Conservation (phyloP, 2,797 vertebrate genomes). For the Falco columbarius region DNA sequence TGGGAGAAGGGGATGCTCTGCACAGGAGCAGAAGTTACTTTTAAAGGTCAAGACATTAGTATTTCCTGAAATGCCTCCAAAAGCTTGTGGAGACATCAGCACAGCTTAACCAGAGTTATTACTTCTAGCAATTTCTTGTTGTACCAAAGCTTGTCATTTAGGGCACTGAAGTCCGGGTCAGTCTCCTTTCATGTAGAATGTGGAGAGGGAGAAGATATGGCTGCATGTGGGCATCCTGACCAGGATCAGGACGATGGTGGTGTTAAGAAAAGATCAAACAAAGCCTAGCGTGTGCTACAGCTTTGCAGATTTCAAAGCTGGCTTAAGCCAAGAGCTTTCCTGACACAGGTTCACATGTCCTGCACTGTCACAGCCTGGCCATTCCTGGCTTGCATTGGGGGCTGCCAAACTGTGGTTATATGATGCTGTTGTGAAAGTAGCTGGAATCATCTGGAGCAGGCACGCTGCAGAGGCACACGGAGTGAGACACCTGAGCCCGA, state of each 20-base stretch:
- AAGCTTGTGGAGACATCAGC: background rate
- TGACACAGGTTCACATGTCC: background rate
- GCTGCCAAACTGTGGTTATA: fast-evolving
- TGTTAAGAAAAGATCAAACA: background rate
- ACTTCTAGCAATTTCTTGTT: background rate
- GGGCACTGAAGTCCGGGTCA: background rate
- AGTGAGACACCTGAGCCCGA: background rate
- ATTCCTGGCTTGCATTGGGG: background rate
- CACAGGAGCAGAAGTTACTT: background rate
- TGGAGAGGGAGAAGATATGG: background rate
- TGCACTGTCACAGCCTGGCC: background rate
- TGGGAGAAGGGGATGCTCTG: background rate
- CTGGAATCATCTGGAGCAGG: background rate
- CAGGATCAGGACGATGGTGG: background rate
- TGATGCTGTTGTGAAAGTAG: background rate
- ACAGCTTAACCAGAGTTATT: background rate
- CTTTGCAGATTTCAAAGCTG: background rate
- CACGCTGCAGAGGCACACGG: background rate
- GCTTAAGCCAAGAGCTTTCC: background rate
- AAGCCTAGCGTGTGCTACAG: background rate
- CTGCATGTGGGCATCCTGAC: background rate
- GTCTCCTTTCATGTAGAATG: background rate
- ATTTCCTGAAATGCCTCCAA: background rate
- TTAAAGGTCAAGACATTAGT: background rate
- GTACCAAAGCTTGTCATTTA: background rate